Base-by-base conservation (phyloP, 2,888 invertebrate species). In the Omphaloscelis lunosa region DNA sequence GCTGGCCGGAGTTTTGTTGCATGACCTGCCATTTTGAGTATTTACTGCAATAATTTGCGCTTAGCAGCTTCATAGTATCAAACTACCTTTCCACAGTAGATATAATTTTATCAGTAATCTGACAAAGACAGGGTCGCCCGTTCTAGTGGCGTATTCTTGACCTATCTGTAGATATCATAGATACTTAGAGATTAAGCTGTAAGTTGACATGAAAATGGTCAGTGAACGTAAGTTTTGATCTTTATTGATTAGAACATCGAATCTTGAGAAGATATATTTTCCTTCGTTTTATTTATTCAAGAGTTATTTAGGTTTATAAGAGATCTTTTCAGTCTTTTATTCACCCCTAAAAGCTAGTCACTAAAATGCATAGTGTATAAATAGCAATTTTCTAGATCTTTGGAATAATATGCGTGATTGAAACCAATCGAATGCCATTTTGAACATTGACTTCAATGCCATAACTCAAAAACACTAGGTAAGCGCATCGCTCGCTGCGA, bases 401-500 rank as follows among this genome's bases (percentile, higher is more conserved):
- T 58, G 15, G 53, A 34, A 59, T 29, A 34, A 48, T 39, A 65
- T 59, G 61, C 77, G 72, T 80, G 80, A 70, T 70, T 74, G 23
- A 70, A 70, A 39, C 23, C 15, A 67, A 67, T 80, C 23, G 11
- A 80, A 63, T 68, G 53, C 67, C 77, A 70, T 75, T 45, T 63
- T 70, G 65, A 69, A 66, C 79, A 53, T 75, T 75, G 72, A 66
- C 71, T 79, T 79, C 51, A 48, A 69, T 61, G 45, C 17, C 23
- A n/a, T 81, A 39, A 59, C 15, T 58, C 51, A 58, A 70, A 62
- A 27, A 8, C 20, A 45, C 48, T 39, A 39, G 29, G 11, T 39
- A 75, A 11, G 15, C 2, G 11, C 27, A 74, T n/a, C 34, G 20
- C 27, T 61, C 20, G 17, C 62, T 29, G 70, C 67, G 66, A 77